Evolutionary conservation across 1,140 invertebrate genomes (phyloP).

Genomic region (Thereuonema tuberculata): DNA sequence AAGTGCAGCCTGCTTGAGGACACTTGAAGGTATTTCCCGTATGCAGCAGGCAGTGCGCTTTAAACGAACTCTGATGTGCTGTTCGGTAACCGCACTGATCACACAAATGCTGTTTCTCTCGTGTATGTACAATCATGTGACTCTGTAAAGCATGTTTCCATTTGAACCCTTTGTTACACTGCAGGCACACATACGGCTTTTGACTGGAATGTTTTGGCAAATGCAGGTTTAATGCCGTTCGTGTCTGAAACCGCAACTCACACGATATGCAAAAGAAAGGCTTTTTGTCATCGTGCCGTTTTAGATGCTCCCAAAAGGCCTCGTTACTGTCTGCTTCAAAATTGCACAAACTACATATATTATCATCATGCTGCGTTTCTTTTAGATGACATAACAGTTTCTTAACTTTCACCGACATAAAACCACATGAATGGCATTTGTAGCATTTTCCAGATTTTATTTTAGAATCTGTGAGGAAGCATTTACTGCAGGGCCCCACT

Average conservation of each 20-base stretch:
- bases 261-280: slow-evolving; percentile 42
- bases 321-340: slow-evolving; percentile 32
- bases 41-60: slow-evolving; percentile 40
- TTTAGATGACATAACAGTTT: slow-evolving; percentile 27
- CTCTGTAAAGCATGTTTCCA: slow-evolving; percentile 41
- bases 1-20: slow-evolving; percentile 34
- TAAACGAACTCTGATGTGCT: slow-evolving; percentile 41
- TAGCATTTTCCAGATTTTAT: slow-evolving; percentile 18
- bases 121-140: slow-evolving; percentile 39
- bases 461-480: too few relatives aligned
- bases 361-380: slow-evolving; percentile 34
- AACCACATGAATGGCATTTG: slow-evolving; percentile 23
- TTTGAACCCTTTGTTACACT: slow-evolving; percentile 44
- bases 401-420: slow-evolving; percentile 21
- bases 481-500: too few relatives aligned
- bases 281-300: slow-evolving; percentile 34
- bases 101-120: slow-evolving; percentile 40
- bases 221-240: slow-evolving; percentile 37
- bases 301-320: slow-evolving; percentile 33
- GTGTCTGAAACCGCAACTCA: slow-evolving; percentile 37
- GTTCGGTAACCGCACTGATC: slow-evolving; percentile 43
- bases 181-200: slow-evolving; percentile 42
- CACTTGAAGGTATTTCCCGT: slow-evolving; percentile 41
- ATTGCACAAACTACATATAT: slow-evolving; percentile 38
- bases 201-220: slow-evolving; percentile 41